phyloP scores from a whole-genome alignment of 2,888 invertebrate species.

The Thecocarcelia acutangulata region DNA sequence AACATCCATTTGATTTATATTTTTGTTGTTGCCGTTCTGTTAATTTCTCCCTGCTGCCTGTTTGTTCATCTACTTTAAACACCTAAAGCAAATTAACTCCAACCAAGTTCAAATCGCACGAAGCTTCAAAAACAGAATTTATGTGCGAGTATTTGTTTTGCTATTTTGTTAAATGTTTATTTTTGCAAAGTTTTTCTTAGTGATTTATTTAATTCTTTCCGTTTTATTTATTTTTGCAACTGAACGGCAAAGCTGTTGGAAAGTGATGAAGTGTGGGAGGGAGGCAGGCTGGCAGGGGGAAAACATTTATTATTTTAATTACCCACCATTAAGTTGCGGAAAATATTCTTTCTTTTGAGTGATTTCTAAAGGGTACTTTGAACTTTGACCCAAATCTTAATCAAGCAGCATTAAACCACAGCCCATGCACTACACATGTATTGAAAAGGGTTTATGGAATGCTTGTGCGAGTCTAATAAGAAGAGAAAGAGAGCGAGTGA shows the following conservation, averaged over 20 bases:
- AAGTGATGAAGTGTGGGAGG: neutral
- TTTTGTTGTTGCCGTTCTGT: no score
- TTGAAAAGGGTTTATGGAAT: conserved; percentile 53
- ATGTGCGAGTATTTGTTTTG: conserved; percentile 25
- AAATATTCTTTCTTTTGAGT: conserved; percentile 60
- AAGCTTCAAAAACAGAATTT: neutral
- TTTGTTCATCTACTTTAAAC: neutral
- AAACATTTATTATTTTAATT: conserved; percentile 66
- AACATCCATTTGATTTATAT: no score
- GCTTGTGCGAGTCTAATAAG: neutral
- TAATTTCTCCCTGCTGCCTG: neutral
- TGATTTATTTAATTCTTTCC: neutral
- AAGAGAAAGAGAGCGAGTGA: conserved; percentile 10
- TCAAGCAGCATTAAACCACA: conserved; percentile 57
- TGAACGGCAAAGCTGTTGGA: neutral
- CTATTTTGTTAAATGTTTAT: conserved; percentile 12
- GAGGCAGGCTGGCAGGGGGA: neutral
- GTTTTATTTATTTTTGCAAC: neutral
- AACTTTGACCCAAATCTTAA: conserved; percentile 73
- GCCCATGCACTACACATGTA: conserved; percentile 1
- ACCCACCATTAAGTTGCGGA: conserved; percentile 65
- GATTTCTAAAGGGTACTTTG: conserved; percentile 70
- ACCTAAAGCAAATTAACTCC: neutral
- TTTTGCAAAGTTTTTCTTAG: conserved; percentile 14
- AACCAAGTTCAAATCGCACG: conserved; percentile 40